Base-by-base conservation (phyloP, 2,888 invertebrate species). In the Melanotus villosus region DNA sequence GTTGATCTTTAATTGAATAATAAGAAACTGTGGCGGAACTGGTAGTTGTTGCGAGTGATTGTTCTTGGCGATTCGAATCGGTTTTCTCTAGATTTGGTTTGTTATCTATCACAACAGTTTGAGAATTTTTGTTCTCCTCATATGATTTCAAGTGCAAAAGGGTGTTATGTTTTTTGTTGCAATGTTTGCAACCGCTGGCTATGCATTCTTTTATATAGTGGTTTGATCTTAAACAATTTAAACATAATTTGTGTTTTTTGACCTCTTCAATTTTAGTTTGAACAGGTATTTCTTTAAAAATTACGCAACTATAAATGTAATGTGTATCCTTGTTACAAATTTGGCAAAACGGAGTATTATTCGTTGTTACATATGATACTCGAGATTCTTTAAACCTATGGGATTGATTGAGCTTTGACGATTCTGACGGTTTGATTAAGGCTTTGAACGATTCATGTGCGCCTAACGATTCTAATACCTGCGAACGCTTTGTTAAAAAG, bases 181-280 rank as follows among this genome's bases (percentile, higher is more conserved):
- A 26, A 26, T 26, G 26, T 26, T 26, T 26, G 26, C 26, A 26
- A 5, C 26, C 26, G 7, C 26, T 26, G 4, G 26, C 26, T 26
- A 5, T 3, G 26, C 26, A 26, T 26, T 26, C 26, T 26, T 7
- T 3, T 5, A 26, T 26, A 7, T 26, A 26, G 7, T 26, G 26
- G 4, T 3, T 26, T 5, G 26, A 3, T 7, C 26, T 26, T 26
- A 73, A 67, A 50, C 75, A 75, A 62, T 71, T 73, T 12, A 65
- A 9, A 23, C 74, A 74, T 1, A 73, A 36, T 9, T 65, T 30
- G 14, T 18, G 34, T 16, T 10, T 38, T 58, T 68, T 74, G 0
- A 57, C 63, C 16, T 66, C 45, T 2, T 12, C 19, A 30, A 62
- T 58, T n/a, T 67, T 16, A n/a, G 63, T 38, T 2, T 47, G 10